Conservation (phyloP, 2,113 vertebrate species). For the Emydocephalus ijimae region DNA sequence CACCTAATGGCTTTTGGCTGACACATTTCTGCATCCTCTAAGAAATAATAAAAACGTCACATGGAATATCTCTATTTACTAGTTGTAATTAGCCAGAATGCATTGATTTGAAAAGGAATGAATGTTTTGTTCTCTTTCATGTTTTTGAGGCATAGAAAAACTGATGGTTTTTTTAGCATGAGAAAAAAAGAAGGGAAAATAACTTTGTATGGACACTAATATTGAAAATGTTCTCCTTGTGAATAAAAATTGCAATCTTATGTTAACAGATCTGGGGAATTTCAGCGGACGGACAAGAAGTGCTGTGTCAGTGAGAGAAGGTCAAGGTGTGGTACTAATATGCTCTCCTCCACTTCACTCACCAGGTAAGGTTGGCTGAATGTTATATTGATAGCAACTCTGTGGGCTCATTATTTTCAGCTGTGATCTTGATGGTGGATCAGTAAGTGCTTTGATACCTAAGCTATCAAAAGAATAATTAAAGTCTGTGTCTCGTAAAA, state of each 20-base stretch:
- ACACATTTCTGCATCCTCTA: background rate
- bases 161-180: background rate
- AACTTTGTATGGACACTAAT: background rate
- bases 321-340: constrained; percentile 95
- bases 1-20: background rate
- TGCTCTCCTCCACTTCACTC: constrained; percentile 92
- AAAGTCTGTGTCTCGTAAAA: background rate
- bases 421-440: background rate
- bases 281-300: constrained; percentile 87
- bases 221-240: constrained; percentile 3
- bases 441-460: background rate
- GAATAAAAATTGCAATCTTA: constrained; percentile 54
- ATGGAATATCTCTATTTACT: constrained; percentile 6
- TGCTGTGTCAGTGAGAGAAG: constrained; percentile 91
- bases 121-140: background rate
- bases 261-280: constrained; percentile 84
- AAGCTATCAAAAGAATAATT: constrained; percentile 14
- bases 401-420: background rate
- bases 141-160: constrained; percentile 22
- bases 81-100: constrained; percentile 11
- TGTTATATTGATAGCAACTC: background rate
- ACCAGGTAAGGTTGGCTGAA: constrained; percentile 77
- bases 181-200: constrained; percentile 27
- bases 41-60: constrained; percentile 21
- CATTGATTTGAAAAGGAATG: constrained; percentile 36